A percentile compares a stretch with the other conserved stretches of the same genome.
Conservation (phyloP, 2,797 vertebrate genomes). For the Carapus acus region DNA sequence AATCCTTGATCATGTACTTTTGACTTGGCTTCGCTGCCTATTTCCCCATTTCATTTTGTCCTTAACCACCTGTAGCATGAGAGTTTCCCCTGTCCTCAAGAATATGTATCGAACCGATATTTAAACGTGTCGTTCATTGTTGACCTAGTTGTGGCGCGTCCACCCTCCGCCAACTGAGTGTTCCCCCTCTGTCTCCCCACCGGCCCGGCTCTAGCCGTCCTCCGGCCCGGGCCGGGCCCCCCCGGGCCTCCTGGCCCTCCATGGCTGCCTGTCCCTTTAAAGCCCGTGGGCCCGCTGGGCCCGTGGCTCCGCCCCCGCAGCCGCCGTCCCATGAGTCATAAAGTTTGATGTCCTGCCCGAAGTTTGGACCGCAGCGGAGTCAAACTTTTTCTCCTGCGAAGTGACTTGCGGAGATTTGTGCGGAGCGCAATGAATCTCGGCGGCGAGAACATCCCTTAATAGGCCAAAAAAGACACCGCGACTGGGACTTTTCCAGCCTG, state of each 20-base stretch:
- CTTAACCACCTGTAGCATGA: too few relatives aligned
- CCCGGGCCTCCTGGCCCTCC: slow-evolving; percentile 11
- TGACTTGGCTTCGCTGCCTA: too few relatives aligned
- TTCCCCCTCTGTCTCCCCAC: too few relatives aligned
- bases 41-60: too few relatives aligned
- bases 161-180: too few relatives aligned
- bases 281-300: slow-evolving; percentile 57
- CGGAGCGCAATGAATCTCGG: slow-evolving; percentile 29
- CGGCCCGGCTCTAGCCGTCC: too few relatives aligned
- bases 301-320: slow-evolving; percentile 60
- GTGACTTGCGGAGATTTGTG: slow-evolving; percentile 73
- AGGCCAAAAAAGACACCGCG: neutral
- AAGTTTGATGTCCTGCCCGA: slow-evolving; percentile 79
- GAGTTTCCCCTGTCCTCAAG: too few relatives aligned
- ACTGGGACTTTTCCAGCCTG: slow-evolving; percentile 1
- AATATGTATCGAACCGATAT: too few relatives aligned
- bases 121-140: too few relatives aligned
- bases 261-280: slow-evolving; percentile 70
- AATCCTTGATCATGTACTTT: too few relatives aligned
- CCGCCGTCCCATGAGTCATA: slow-evolving; percentile 73
- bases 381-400: slow-evolving; percentile 59
- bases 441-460: slow-evolving; percentile 2
- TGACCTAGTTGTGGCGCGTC: too few relatives aligned
- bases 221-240: neutral
- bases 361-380: slow-evolving; percentile 70